Conservation (phyloP, 2,888 invertebrate species). For the Dilophus febrilis region DNA sequence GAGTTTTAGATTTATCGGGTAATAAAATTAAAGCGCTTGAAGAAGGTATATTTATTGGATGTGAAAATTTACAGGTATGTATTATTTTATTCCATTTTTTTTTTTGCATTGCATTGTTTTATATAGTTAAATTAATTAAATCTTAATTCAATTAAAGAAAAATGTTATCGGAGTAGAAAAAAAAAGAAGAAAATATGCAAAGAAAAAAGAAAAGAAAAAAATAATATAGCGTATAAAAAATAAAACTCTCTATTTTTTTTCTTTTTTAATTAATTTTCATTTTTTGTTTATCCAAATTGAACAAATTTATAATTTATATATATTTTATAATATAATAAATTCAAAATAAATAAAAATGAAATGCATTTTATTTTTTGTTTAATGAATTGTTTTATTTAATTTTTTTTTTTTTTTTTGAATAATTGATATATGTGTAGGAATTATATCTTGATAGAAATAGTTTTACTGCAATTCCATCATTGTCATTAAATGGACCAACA, state of each 20-base stretch:
- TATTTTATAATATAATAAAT: no score
- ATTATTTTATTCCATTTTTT: not conserved
- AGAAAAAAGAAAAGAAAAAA: no score
- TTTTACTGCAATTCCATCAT: slow-evolving; percentile 54
- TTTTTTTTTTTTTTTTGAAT: slow-evolving; percentile 14
- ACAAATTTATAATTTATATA: no score
- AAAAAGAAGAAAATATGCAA: no score
- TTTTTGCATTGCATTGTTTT: not conserved
- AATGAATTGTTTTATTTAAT: not conserved
- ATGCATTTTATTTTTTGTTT: not conserved
- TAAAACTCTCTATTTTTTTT: no score
- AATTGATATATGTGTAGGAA: slow-evolving; percentile 39
- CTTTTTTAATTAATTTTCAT: no score
- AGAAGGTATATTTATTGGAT: slow-evolving; percentile 72
- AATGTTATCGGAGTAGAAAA: no score
- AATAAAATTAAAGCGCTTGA: slow-evolving; percentile 70
- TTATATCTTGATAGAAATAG: slow-evolving; percentile 67
- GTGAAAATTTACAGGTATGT: slow-evolving; percentile 50
- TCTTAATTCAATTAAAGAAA: no score
- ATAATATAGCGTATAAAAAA: no score
- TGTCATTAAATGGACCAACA: slow-evolving; percentile 65
- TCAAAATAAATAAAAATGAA: no score
- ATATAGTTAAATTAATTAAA: no score
- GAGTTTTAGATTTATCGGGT: slow-evolving; percentile 58
- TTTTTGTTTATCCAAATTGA: no score